Percentiles rank a stretch among this genome's conserved stretches.
phyloP scores from a whole-genome alignment of 2,797 vertebrate species.

The Darevskia nairensis region DNA sequence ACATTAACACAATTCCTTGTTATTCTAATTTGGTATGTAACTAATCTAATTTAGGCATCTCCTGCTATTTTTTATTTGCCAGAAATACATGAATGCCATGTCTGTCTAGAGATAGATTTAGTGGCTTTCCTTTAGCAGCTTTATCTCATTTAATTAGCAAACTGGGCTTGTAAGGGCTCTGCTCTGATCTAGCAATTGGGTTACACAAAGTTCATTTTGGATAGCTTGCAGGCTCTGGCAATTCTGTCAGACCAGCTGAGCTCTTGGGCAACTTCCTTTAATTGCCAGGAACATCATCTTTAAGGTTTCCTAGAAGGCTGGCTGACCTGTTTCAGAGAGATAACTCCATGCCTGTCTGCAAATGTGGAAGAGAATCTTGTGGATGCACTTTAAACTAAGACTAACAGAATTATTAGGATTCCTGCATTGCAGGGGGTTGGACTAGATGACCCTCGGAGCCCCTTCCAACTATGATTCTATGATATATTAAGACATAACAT shows the following conservation, averaged over 20 bases:
- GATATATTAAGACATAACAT: not conserved
- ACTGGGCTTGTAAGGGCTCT: not conserved
- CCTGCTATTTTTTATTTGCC: not conserved
- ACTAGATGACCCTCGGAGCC: no score
- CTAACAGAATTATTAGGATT: not conserved
- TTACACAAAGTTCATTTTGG: not conserved
- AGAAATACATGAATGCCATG: not conserved
- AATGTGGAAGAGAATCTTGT: not conserved
- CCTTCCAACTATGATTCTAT: no score
- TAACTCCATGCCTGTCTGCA: not conserved
- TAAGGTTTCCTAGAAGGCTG: not conserved
- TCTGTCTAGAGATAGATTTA: not conserved
- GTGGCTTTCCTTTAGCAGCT: not conserved
- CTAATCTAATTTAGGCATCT: not conserved
- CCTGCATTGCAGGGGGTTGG: no score
- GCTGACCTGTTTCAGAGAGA: not conserved
- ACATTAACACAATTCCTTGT: not conserved
- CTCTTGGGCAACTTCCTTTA: not conserved
- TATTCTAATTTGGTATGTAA: not conserved
- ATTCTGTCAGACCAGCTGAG: not conserved
- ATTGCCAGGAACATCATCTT: not conserved
- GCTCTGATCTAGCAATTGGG: not conserved
- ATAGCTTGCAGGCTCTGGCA: not conserved
- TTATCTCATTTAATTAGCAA: constrained; percentile 13
- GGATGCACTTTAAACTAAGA: no score